Conservation (phyloP, 2,888 invertebrate species). For the Nemotelus nigrinus region DNA sequence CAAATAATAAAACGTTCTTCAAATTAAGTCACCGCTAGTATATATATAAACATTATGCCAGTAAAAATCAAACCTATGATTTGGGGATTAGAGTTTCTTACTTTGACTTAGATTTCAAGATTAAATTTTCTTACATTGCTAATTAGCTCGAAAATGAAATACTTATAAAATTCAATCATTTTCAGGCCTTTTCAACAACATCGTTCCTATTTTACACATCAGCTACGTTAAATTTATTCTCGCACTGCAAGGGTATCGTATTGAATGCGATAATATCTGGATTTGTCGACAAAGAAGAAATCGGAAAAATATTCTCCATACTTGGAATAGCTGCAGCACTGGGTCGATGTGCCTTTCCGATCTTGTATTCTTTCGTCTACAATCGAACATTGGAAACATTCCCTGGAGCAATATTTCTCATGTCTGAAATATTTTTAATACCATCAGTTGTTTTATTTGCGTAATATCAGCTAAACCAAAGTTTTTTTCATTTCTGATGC, state of each 20-base stretch:
- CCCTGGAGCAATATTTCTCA: slow-evolving; percentile 38
- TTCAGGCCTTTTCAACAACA: slow-evolving; percentile 34
- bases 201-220: slow-evolving; percentile 17
- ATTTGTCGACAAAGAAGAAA: slow-evolving; percentile 39
- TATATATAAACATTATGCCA: too few species aligned
- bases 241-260: slow-evolving; percentile 36
- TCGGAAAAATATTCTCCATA: slow-evolving; percentile 31
- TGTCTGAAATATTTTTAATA: slow-evolving; percentile 31
- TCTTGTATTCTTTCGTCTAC: slow-evolving; percentile 23
- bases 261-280: slow-evolving; percentile 28
- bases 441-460: slow-evolving; percentile 4
- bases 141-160: too few species aligned
- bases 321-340: slow-evolving; percentile 29
- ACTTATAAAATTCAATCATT: background rate
- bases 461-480: background rate
- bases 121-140: too few species aligned
- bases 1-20: too few species aligned
- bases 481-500: background rate
- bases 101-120: too few species aligned
- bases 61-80: too few species aligned
- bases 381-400: slow-evolving; percentile 34
- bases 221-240: slow-evolving; percentile 30
- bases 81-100: too few species aligned
- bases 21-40: too few species aligned
- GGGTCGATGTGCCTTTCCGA: slow-evolving; percentile 23